Base-by-base conservation (phyloP, 2,113 vertebrate genomes). In the Cottus gobio region DNA sequence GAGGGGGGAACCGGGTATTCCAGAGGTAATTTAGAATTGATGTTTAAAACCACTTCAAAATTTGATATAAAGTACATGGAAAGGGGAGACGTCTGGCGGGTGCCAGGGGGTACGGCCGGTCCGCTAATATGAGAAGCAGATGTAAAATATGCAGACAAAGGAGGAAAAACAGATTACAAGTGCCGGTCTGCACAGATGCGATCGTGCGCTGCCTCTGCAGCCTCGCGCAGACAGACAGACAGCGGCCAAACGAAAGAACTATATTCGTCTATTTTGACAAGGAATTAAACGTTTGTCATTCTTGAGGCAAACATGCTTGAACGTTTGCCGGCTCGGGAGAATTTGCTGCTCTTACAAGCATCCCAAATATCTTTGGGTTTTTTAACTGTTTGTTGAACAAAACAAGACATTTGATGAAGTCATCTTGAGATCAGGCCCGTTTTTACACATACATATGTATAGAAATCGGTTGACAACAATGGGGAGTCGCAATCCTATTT, bases 111-210 rank as follows among this genome's bases (percentile, higher is more conserved):
- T 61, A 77, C 48, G 36, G 31, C 71, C 44, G 79, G 66, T 52
- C 57, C 79, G 83, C 56, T 90, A 69, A 90, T 89, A 89, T 83
- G 65, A 91, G 86, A 89, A 94, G 79, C 92, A 94, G 90, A 94
- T 90, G 91, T 92, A 83, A 90, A 92, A 86, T 83, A 82, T 89
- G 84, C 89, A 86, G 85, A 91, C 68, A 74, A 26, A 48, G 37
- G 67, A 86, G 84, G 75, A 67, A 89, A 91, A 88, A 42, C 54
- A 65, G 74, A 62, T 5, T 39, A 22, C 30, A 80, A 64, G 73
- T 57, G 74, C 70, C 42, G 39, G 13, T 76, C 30, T 74, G 64
- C 56, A 72, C 57, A 56, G 72, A 76, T 75, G 56, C 39, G 64
- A 42, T 56, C 3, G 52, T 50, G 58, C 39, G 71, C 28, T 31